Evolutionary conservation across 2,888 invertebrate species (phyloP), one percentile per base, ranked within the genome.

Genomic region (Cosmia trapezina): DNA sequence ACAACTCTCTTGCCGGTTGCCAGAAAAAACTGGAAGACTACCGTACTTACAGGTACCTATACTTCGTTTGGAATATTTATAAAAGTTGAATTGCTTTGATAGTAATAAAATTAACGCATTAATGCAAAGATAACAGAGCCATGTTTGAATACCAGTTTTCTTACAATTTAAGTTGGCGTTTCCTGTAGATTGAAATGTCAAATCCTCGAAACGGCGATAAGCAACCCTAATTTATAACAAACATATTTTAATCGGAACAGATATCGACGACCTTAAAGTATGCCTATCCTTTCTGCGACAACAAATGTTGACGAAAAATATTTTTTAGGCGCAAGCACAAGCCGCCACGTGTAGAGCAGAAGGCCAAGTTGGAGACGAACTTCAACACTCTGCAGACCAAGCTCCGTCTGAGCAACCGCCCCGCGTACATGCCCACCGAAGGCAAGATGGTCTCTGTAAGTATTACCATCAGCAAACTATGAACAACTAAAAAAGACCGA

Each of bases 381-480:
- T 99, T 99, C 97, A 99, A 99, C 97, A 99, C 99, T 76, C 97
- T 99, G 90, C 99, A 99, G 96, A 99, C 99, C 82, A 99, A 99
- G 93, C 97, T 99, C 91, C 98, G 99, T 91, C 97, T 99, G 87
- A 99, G 99, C 93, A 99, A 99, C 97, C 97, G 99, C 91, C 99
- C 99, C 71, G 99, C 99, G 53, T 99, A 99, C 95, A 98, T 99
- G 98, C 99, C 99, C 86, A 99, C 99, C 77, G 99, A 99, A 96
- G 99, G 99, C 90, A 99, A 99, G 96, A 99, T 99, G 97, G 99
- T 99, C 85, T 98, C 99, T 88, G 98, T 98, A 95, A 96, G 98
- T 97, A 84, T 84, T 65, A 22, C n/a, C 19, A 45, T 28, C 54
- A 37, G 4, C 37, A 37, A 37, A 37, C 37, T 37, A 37, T 37